Evolutionary conservation across 2,113 vertebrate genomes (phyloP), one percentile per base, ranked within the genome.

Genomic region (Corvus hawaiiensis): DNA sequence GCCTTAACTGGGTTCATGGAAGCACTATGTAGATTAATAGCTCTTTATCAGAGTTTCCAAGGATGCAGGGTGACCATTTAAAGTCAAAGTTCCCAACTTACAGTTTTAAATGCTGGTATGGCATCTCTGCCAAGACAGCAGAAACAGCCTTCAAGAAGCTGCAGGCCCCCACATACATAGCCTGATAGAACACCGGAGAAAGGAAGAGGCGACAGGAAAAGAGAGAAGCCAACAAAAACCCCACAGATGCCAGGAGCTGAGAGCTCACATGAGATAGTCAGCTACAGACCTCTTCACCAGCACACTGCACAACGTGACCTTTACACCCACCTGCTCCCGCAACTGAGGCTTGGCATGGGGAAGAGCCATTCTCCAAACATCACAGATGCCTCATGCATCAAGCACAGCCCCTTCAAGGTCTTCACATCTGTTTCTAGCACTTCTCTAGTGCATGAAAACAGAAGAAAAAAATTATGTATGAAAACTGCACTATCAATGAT

Each of bases 31-130:
- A 75, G 64, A 89, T 90, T 66, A 94, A 37, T 1, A 66, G 84
- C 78, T 93, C 73, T 91, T 97, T 69, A 91, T 16, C 37, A 92
- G 59, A 51, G 26, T 56, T 72, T 46, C 80, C 86, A 81, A 83
- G 32, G 61, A 90, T n/a, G 90, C 22, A 89, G 30, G 41, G 66
- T 64, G 72, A 97, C 88, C 71, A 77, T 61, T 94, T 59, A 83
- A 85, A 91, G 74, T 49, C 54, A 16, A 6, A 64, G n/a, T 21
- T 95, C 30, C n/a, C 39, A 46, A 13, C 17, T 28, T 19, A 13
- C 2, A 13, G 32, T 37, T 85, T 64, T 62, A 68, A 84, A 91
- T 19, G 35, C 44, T n/a, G 11, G 13, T n/a, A 11, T 17, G 39
- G 43, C 72, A 86, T 52, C 71, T 66, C 54, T 79, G 39, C 68